phyloP scores from a whole-genome alignment of 2,888 invertebrate species.

The Pedicia rivosa region DNA sequence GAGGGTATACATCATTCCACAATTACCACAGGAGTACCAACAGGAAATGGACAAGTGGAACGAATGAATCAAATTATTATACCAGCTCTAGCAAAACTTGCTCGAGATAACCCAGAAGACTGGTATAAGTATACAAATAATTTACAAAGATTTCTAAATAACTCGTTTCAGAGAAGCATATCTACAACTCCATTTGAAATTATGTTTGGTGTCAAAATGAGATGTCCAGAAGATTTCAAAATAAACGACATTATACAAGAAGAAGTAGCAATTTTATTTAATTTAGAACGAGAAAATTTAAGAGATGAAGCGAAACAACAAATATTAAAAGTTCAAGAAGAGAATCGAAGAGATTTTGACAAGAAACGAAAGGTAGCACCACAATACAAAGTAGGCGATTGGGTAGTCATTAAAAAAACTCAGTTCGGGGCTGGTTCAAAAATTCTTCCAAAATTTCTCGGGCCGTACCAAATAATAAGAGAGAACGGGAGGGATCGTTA shows the following conservation, averaged over 20 bases:
- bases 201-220: conserved; percentile 10
- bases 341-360: conserved; percentile 5
- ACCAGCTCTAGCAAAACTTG: conserved; percentile 6
- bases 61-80: conserved; percentile 9
- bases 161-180: conserved; percentile 9
- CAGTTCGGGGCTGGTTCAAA: conserved; percentile 11
- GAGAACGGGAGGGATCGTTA: conserved; percentile 10
- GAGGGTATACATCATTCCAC: conserved; percentile 19
- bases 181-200: conserved; percentile 11
- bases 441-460: conserved; percentile 8
- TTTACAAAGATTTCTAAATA: conserved; percentile 8
- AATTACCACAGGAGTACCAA: conserved; percentile 7
- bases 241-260: conserved; percentile 9
- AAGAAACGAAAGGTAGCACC: background rate
- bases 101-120: conserved; percentile 9
- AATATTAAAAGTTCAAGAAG: conserved; percentile 9
- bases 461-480: conserved; percentile 8
- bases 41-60: conserved; percentile 7
- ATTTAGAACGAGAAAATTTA: conserved; percentile 6
- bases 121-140: conserved; percentile 9
- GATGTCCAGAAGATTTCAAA: conserved; percentile 8
- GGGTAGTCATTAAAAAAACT: conserved; percentile 6
- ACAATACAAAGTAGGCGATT: conserved; percentile 1
- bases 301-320: conserved; percentile 12
- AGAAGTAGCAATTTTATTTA: conserved; percentile 7